Evolutionary conservation across 2,113 vertebrate genomes (phyloP), one percentile per base, ranked within the genome.

Genomic region (Paracanthobrama guichenoti): DNA sequence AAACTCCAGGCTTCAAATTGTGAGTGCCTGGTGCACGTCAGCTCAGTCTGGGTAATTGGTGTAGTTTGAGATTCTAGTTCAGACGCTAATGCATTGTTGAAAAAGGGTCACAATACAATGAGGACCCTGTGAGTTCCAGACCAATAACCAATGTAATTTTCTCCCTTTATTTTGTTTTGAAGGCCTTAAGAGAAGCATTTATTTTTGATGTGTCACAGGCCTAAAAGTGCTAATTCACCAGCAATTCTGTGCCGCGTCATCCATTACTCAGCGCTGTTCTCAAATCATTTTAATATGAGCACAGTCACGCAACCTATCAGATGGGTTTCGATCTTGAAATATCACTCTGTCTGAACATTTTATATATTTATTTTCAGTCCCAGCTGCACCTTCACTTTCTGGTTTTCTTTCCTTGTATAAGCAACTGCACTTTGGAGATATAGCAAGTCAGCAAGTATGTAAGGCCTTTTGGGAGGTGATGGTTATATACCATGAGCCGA

Each of bases 191-290:
- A 31, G 4, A 83, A 44, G 13, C 31, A 75, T 76, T 59, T 18
- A 60, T 77, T 81, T 86, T 84, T 84, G 50, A 81, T 81, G 48
- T 76, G 82, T 84, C 72, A 77, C 26, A 28, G n/a, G 13, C 48
- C 18, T 79, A 57, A 35, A 69, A 71, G 42, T 26, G 53, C 55
- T 35, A 35, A 69, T 67, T 57, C 31, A 20, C 69, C 60, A 35
- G 24, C 39, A 22, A 22, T 48, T 39, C 46, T 48, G 20, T 83
- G 42, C 66, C 1, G 62, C 59, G 0, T 57, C 44, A 75, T 79
- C 26, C 31, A 24, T 35, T 60, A 31, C 48, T 20, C 26, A 16
- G 53, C 35, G 14, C 50, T 55, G 5, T 75, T 11, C 7, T 22
- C 6, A 11, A 64, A 59, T n/a, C 59, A 82, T 31, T 35, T 42